Percentiles rank a stretch among this genome's conserved stretches.
Evolutionary conservation across 2,113 vertebrate species (phyloP).

Genomic region (Phylloscopus trochiloides): DNA sequence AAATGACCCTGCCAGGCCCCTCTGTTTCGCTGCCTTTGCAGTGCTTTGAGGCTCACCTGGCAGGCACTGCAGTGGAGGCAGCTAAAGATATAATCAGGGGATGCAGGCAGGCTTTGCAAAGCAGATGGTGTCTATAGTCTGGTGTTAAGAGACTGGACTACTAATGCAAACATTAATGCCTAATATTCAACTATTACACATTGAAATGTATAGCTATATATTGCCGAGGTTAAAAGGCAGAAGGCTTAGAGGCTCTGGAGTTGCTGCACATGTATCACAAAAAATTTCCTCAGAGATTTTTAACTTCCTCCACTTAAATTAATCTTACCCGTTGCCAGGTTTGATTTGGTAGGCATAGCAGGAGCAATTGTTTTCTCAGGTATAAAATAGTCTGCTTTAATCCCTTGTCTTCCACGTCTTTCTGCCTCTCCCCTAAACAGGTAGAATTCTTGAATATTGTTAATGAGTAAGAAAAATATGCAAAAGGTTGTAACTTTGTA

Average conservation of each 20-base stretch:
- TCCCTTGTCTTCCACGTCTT: background rate
- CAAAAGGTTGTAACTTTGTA: background rate
- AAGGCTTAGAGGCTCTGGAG: background rate
- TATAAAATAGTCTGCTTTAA: background rate
- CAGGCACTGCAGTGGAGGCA: conserved; percentile 76
- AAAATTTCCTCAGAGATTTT: background rate
- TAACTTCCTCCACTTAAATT: background rate
- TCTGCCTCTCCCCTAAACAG: background rate
- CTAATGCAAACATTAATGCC: conserved; percentile 73
- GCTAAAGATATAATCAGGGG: conserved; percentile 78
- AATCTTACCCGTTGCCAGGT: background rate
- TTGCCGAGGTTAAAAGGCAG: conserved; percentile 3
- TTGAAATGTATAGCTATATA: conserved; percentile 34
- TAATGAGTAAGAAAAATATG: background rate
- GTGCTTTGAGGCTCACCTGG: conserved; percentile 80
- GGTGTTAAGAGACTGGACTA: conserved; percentile 70
- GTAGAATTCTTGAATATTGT: background rate
- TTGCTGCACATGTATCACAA: background rate
- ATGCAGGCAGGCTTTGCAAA: conserved; percentile 74
- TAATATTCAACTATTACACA: conserved; percentile 49
- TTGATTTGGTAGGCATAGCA: background rate
- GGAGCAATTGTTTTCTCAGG: background rate
- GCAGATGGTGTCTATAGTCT: conserved; percentile 78
- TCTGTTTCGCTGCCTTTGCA: conserved; percentile 74
- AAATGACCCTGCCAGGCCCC: conserved; percentile 78